A percentile compares a stretch with the other conserved stretches of the same genome.
These are phyloP conservation scores for Trachemys scripta DNA, from an alignment of 2,113 vertebrate species.

Conservation along the genomic window DNA sequence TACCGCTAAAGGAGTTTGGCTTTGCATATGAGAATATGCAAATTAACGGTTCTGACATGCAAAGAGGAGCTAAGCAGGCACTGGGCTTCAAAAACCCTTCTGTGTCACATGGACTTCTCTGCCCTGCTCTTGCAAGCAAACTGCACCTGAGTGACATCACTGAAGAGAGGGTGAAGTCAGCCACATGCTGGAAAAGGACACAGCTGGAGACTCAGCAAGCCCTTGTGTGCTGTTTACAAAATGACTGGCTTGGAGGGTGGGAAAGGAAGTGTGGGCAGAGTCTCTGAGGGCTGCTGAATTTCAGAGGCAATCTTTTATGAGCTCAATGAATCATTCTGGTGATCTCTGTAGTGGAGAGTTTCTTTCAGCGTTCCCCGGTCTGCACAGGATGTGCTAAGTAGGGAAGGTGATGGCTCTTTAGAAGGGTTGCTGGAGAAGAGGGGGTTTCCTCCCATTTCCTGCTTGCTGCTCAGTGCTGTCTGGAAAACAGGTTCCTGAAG, in stretches of 20 bases:
- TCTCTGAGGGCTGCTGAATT: background rate
- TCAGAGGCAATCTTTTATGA: background rate
- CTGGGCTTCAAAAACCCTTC: background rate
- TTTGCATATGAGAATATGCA: background rate
- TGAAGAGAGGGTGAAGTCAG: background rate
- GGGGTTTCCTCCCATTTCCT: background rate
- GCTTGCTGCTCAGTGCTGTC: slow-evolving; percentile 81
- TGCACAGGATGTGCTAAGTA: background rate
- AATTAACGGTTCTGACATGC: background rate
- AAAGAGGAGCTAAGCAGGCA: background rate
- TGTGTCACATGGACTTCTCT: background rate
- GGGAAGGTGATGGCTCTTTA: background rate
- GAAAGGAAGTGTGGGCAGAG: background rate
- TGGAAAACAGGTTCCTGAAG: slow-evolving; percentile 92
- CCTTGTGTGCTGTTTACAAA: background rate
- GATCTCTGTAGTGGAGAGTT: background rate
- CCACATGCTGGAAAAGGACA: background rate
- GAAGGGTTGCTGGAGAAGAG: background rate
- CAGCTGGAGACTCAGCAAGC: slow-evolving; percentile 5
- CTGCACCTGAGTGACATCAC: accelerated
- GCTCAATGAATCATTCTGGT: background rate
- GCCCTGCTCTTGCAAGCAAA: background rate
- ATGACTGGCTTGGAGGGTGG: background rate
- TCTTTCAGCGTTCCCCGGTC: background rate
- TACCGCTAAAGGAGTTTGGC: background rate